A percentile compares a stretch with the other conserved stretches of the same genome.
Evolutionary conservation across 2,888 invertebrate species (phyloP).

Genomic region (Eutolmus rufibarbis): DNA sequence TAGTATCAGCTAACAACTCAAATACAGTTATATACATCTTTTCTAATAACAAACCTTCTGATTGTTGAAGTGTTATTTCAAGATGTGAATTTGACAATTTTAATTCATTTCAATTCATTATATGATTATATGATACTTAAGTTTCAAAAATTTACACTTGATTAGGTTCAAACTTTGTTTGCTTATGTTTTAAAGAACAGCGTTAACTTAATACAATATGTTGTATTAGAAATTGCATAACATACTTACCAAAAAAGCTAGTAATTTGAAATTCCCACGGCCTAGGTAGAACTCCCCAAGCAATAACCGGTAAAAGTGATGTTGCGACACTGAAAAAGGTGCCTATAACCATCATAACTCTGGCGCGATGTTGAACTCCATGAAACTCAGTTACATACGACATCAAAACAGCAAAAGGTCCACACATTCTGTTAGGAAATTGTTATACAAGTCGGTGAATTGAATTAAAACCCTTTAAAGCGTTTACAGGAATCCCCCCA

Average conservation of each 20-base stretch:
- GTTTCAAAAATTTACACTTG: too few species aligned
- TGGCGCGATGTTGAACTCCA: conserved; percentile 69
- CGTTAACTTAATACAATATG: too few species aligned
- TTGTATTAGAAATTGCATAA: too few species aligned
- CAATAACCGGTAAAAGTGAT: conserved; percentile 72
- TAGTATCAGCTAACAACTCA: too few species aligned
- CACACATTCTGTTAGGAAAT: conserved; percentile 65
- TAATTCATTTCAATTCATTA: too few species aligned
- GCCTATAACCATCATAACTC: conserved; percentile 71
- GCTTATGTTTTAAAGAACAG: too few species aligned
- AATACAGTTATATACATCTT: too few species aligned
- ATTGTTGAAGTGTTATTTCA: too few species aligned
- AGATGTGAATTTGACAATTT: too few species aligned
- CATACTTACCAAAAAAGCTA: conserved; percentile 57
- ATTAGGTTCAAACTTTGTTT: too few species aligned
- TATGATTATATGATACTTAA: too few species aligned
- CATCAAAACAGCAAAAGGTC: conserved; percentile 77
- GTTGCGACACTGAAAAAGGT: conserved; percentile 72
- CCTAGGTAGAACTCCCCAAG: conserved; percentile 75
- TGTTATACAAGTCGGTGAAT: conserved; percentile 14
- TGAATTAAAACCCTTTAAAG: conserved; percentile 23
- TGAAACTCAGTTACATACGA: conserved; percentile 80
- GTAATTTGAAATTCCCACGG: conserved; percentile 65
- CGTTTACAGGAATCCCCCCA: conserved; percentile 78
- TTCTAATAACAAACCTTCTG: too few species aligned